A percentile compares a stretch with the other conserved stretches of the same genome.
phyloP scores from a whole-genome alignment of 2,888 invertebrate genomes.

The Oscheius myriophilus region DNA sequence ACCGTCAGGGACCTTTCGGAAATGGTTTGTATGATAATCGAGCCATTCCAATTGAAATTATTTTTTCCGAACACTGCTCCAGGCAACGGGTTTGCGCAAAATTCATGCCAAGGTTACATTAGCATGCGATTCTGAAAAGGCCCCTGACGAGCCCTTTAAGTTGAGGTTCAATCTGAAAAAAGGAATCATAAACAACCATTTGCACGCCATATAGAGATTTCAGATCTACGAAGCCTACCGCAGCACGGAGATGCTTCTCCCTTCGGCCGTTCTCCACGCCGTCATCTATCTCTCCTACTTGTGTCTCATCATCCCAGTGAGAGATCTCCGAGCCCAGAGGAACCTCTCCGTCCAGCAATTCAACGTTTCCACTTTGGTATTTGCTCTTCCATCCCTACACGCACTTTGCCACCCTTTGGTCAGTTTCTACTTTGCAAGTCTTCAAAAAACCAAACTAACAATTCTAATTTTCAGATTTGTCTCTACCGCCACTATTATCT shows the following conservation, averaged over 20 bases:
- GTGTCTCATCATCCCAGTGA: slow-evolving; percentile 37
- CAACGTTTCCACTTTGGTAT: slow-evolving; percentile 43
- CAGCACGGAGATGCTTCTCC: slow-evolving; percentile 42
- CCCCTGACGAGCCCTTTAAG: too few species aligned
- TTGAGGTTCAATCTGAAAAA: too few species aligned
- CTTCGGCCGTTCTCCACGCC: slow-evolving; percentile 43
- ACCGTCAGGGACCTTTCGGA: too few species aligned
- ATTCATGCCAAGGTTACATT: too few species aligned
- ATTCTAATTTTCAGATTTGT: slow-evolving; percentile 34
- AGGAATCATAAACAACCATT: too few species aligned
- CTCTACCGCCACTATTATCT: slow-evolving; percentile 40
- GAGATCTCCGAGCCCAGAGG: slow-evolving; percentile 36
- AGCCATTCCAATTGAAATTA: too few species aligned
- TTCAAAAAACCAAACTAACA: too few species aligned
- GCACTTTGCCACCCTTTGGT: slow-evolving; percentile 46
- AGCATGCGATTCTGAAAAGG: too few species aligned
- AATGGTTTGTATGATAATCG: too few species aligned
- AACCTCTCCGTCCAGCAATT: slow-evolving; percentile 32
- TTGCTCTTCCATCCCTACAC: slow-evolving; percentile 40
- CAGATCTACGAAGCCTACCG: slow-evolving; percentile 46
- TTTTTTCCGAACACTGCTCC: too few species aligned
- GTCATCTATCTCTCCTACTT: slow-evolving; percentile 41
- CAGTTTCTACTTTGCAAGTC: slow-evolving; percentile 10
- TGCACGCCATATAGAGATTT: not conserved
- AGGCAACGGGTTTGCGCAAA: too few species aligned